These are phyloP conservation scores for Pheosia tremula DNA, from an alignment of 2,888 invertebrate genomes.

Conservation along the genomic window DNA sequence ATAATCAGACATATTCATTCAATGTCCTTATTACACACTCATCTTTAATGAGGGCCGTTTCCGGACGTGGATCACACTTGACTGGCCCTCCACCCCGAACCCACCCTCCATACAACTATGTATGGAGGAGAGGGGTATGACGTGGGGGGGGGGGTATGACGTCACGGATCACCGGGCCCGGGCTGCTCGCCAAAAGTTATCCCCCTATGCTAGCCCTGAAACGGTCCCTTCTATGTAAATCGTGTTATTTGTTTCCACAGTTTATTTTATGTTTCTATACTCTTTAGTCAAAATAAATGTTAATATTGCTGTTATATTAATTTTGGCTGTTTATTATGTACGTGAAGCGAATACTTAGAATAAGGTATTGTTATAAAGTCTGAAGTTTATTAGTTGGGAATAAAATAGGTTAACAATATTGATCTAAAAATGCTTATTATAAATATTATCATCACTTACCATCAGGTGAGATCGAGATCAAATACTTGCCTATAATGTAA, in stretches of 20 bases:
- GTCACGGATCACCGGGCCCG: slow-evolving; percentile 31
- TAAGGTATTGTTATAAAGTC: too few species aligned
- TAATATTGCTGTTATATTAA: slow-evolving; percentile 6
- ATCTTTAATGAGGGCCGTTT: slow-evolving; percentile 16
- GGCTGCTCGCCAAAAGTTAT: slow-evolving; percentile 36
- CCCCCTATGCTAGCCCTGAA: slow-evolving; percentile 18
- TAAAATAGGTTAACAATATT: too few species aligned
- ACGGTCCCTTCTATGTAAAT: slow-evolving; percentile 29
- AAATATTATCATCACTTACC: too few species aligned
- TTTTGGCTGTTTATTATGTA: neutral
- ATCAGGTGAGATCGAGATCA: too few species aligned
- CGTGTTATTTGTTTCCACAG: slow-evolving; percentile 18
- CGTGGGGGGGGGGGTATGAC: neutral
- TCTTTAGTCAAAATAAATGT: slow-evolving; percentile 19
- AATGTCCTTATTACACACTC: neutral
- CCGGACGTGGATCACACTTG: slow-evolving; percentile 22
- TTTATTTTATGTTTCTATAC: slow-evolving; percentile 21
- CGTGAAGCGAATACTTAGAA: too few species aligned
- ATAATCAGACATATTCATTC: too few species aligned
- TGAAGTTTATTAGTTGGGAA: too few species aligned
- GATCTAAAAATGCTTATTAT: too few species aligned
- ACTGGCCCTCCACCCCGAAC: slow-evolving; percentile 11
- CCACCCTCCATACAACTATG: too few species aligned
- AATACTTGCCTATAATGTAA: too few species aligned
- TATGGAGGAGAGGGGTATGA: too few species aligned